Evolutionary conservation across 2,113 vertebrate species (phyloP), one percentile per base, ranked within the genome.

Genomic region (Alethe diademata): DNA sequence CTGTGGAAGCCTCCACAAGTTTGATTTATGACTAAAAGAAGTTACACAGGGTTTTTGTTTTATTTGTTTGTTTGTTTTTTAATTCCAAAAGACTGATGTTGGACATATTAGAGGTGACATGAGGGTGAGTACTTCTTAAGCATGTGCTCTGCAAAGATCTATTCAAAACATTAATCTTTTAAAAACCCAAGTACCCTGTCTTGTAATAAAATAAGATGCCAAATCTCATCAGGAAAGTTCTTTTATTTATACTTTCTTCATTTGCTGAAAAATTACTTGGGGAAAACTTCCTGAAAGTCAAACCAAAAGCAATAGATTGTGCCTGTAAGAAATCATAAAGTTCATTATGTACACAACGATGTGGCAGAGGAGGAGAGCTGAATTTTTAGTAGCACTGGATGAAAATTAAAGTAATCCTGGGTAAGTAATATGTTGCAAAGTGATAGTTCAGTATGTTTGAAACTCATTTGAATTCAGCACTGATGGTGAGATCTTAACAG

Each of bases 381-480:
- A 97, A 97, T 96, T 97, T 97, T 97, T 93, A 97, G 95, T 90
- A 96, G 90, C 43, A 50, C 45, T 71, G 72, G 81, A 93, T 97
- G 86, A 96, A 97, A 97, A 97, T 96, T 96, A 97, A 97, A 97
- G 95, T 80, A 96, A 95, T 95, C 88, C 80, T 88, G 86, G 54
- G 62, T 96, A 96, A 96, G 94, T 97, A 97, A 96, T 97, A 93
- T 86, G 60, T 91, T 95, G 75, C 78, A 91, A 56, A 93, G 88
- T 20, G 60, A 92, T 96, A 95, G 91, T 97, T 96, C 83, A 81
- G 75, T 95, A 79, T 29, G 58, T 94, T 95, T 97, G 75, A 96
- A 97, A 96, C 92, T 96, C 82, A 95, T 98, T 97, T 95, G 92
- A 97, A 98, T 98, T 96, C 96, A 94, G 38, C 81, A 88, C 13